These are phyloP conservation scores for Atherinomorus stipes DNA, from an alignment of 2,113 vertebrate genomes.

Conservation along the genomic window DNA sequence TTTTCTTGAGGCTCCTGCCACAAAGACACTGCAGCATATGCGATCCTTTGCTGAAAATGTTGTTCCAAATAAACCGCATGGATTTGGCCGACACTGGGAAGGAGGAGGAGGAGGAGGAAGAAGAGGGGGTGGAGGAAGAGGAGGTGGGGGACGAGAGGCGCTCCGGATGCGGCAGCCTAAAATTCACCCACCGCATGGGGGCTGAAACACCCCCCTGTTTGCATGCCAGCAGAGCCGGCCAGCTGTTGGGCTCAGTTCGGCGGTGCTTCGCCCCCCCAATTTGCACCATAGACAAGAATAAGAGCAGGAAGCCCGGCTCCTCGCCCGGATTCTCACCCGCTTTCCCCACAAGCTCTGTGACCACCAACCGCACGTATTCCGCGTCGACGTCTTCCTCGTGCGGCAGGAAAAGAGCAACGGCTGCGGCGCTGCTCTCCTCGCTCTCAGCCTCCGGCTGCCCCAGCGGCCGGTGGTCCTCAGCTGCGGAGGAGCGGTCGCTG, in stretches of 20 bases:
- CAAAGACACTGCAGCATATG: conserved; percentile 99
- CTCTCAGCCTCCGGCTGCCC: conserved; percentile 57
- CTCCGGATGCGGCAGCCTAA: conserved; percentile 94
- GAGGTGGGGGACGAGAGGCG: conserved; percentile 88
- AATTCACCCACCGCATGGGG: conserved; percentile 95
- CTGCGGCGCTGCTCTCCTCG: conserved; percentile 79
- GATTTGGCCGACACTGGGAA: conserved; percentile 92
- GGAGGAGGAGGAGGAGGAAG: conserved; percentile 57
- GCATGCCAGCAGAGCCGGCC: conserved; percentile 93
- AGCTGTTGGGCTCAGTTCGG: conserved; percentile 89
- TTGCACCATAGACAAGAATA: conserved; percentile 93
- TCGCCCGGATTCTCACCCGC: conserved; percentile 68
- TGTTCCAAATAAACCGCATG: conserved; percentile 99
- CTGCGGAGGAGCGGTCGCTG: conserved; percentile 57
- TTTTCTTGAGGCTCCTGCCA: conserved; percentile 99
- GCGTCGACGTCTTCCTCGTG: conserved; percentile 89
- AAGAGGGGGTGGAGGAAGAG: conserved; percentile 37
- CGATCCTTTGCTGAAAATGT: conserved; percentile 99
- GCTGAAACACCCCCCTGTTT: conserved; percentile 92
- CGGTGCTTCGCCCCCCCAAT: conserved; percentile 87
- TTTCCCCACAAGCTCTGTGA: conserved; percentile 54
- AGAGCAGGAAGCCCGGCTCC: conserved; percentile 87
- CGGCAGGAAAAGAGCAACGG: conserved; percentile 87
- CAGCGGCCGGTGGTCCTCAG: conserved; percentile 68
- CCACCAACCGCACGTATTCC: conserved; percentile 75